Evolutionary conservation across 1,140 invertebrate genomes (phyloP), one percentile per base, ranked within the genome.

Genomic region (Theocolax elegans): DNA sequence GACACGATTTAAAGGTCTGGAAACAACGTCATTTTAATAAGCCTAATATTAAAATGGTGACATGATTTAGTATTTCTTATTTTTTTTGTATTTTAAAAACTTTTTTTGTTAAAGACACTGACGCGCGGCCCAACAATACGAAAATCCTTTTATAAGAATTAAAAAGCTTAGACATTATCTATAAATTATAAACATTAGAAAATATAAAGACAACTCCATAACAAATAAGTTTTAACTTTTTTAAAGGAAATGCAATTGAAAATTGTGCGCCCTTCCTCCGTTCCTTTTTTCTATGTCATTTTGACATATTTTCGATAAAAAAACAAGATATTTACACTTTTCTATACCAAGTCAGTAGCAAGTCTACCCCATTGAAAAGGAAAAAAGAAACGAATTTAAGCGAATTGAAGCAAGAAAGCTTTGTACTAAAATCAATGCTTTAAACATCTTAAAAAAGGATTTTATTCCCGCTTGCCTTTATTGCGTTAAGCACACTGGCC

Each of bases 141-240:
- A 71, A 71, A 71, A 71, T 71, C 69, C 62, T 71, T 71, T 71
- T 44, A 0, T 65, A 71, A 71, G 62, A 66, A 59, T 58, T 25
- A 35, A 27, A 35, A 68, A 68, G 29, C 44, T 54, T 19, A 40
- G 6, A 51, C 9, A 3, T 25, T n/a, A 27, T 35, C n/a, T n/a
- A n/a, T n/a, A n/a, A n/a, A n/a, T n/a, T n/a, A n/a, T n/a, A n/a
- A n/a, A n/a, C n/a, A n/a, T n/a, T n/a, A n/a, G n/a, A n/a, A 40
- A 1, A 40, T 19, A 69, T 9, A 54, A 69, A 69, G 48, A 17
- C 17, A 53, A 7, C 10, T 49, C 13, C 40, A 44, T 17, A 56
- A 27, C 44, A 49, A 31, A 38, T 21, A 58, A 25, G 31, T 35
- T 35, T 35, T 35, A 35, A 35, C 10, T 6, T 44, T 6, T 8